Evolutionary conservation across 2,113 vertebrate species (phyloP), one percentile per base, ranked within the genome.

Genomic region (Dasypus novemcinctus): DNA sequence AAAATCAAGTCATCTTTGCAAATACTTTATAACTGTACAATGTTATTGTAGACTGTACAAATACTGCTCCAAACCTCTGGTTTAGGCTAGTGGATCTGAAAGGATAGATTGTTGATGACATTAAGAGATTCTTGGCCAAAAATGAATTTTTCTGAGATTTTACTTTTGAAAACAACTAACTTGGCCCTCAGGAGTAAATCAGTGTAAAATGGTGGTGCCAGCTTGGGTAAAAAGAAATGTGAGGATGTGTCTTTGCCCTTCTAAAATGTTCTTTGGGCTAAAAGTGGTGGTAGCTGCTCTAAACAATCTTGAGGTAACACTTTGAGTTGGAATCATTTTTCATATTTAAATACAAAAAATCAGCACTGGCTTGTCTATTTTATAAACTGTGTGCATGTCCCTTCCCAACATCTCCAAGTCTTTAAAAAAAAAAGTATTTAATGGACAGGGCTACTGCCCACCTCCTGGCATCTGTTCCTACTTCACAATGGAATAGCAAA

Each of bases 281-380:
- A 23, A 75, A 46, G 74, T 78, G 46, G 46, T 29, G 15, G 13
- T 5, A 33, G 46, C 46, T n/a, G n/a, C 27, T 43, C 54, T 54
- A 27, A 94, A 8, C 29, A 43, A 33, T 23, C 86, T 57, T 2
- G 13, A 88, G 63, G 59, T 52, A 54, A 97, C 90, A 68, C 59
- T 83, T 94, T 92, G 1, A 46, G 88, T 72, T 94, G 79, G 91
- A 95, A 96, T 96, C 5, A 15, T 92, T 97, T 98, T 98, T 97
- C 98, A 98, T 98, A 97, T 92, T 98, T 93, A 88, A 97, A 98
- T 98, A 98, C 97, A 98, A 98, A 98, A 98, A 93, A 85, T 94
- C 80, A 97, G 93, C 91, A 84, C 36, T 93, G 94, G 49, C 81
- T 80, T 78, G 83, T 94, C 57, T 38, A 90, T 81, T 87, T 87